Conservation (phyloP, 2,113 vertebrate genomes). For the Tinamus guttatus region DNA sequence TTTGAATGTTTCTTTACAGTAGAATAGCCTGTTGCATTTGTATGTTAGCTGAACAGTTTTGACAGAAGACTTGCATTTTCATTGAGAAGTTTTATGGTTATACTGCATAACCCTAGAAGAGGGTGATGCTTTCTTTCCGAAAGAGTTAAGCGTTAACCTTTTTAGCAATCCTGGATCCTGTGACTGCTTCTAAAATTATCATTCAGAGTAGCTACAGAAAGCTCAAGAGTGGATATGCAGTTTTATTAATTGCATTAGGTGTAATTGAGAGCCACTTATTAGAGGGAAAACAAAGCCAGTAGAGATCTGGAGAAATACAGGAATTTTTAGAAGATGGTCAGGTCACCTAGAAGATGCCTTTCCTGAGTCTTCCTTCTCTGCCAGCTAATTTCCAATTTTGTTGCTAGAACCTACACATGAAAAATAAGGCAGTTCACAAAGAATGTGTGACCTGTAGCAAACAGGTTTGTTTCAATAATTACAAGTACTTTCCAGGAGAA, state of each 20-base stretch:
- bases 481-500: neutral
- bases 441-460: neutral
- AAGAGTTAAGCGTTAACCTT: neutral
- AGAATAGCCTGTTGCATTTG: neutral
- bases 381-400: neutral
- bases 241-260: neutral
- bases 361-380: neutral
- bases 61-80: neutral
- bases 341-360: neutral
- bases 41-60: neutral
- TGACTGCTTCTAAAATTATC: neutral
- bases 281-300: neutral
- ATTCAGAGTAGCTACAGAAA: too few species aligned
- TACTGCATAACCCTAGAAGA: neutral
- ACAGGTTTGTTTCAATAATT: neutral
- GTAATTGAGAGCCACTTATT: neutral
- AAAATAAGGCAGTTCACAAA: accelerated
- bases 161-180: neutral
- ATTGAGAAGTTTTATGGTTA: neutral
- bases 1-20: neutral
- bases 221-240: too few species aligned
- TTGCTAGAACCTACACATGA: neutral
- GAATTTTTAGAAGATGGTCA: neutral
- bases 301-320: neutral
- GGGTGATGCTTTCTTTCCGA: neutral